Conservation (phyloP, 2,888 invertebrate genomes). For the Poecilus cupreus region DNA sequence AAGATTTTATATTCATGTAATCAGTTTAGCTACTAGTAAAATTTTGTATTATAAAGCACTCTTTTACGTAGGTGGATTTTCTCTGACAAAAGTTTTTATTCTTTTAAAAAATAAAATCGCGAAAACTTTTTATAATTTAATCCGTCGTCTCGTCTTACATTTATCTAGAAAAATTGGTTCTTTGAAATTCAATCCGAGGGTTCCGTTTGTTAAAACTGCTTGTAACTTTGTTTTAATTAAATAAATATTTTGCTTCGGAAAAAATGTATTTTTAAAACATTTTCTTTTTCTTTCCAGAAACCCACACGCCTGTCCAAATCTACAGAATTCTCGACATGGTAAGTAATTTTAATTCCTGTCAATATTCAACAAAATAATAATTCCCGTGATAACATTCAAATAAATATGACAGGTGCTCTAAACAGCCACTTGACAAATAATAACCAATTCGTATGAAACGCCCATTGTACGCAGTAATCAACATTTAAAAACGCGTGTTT, state of each 20-base stretch:
- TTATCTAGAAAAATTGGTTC: not conserved
- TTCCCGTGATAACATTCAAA: not conserved
- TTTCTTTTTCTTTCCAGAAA: conserved; percentile 1
- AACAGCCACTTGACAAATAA: not conserved
- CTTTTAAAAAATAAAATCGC: not conserved
- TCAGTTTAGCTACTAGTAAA: too few species aligned
- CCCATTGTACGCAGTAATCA: not conserved
- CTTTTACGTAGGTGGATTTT: not conserved
- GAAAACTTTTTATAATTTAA: conserved; percentile 16
- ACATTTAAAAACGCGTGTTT: conserved; percentile 10
- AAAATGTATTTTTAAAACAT: not conserved
- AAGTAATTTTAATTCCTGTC: not conserved
- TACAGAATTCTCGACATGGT: not conserved
- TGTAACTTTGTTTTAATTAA: conserved; percentile 24
- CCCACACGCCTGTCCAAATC: not conserved
- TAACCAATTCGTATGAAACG: not conserved
- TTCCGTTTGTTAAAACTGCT: conserved; percentile 1
- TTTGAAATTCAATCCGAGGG: conserved; percentile 20
- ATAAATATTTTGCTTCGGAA: not conserved
- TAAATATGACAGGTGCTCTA: not conserved
- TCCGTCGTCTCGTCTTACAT: not conserved
- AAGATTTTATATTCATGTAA: not conserved
- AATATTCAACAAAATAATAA: not conserved
- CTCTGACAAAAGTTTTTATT: conserved; percentile 15
- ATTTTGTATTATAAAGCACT: not conserved